Percentiles rank a stretch among this genome's conserved stretches.
Evolutionary conservation across 2,113 vertebrate genomes (phyloP).

Genomic region (Podocnemis expansa): DNA sequence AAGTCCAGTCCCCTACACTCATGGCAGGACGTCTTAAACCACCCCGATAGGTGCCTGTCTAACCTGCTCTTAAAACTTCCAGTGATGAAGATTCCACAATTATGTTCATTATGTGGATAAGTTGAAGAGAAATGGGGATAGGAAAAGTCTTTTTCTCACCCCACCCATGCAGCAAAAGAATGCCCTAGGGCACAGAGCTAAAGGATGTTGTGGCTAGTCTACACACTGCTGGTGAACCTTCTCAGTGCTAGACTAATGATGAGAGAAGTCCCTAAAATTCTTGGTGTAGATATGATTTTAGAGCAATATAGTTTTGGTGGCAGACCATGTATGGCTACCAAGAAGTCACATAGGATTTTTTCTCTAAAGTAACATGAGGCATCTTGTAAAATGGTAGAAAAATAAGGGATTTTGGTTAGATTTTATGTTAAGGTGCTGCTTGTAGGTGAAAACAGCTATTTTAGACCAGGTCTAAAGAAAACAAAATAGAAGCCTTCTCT

Average conservation of each 20-base stretch:
- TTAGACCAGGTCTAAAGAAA: not conserved
- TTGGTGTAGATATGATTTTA: not conserved
- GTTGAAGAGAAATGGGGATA: not conserved
- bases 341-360: not conserved
- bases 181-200: not conserved
- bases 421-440: not conserved
- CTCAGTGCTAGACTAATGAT: not conserved
- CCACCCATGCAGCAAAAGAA: not conserved
- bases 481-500: not conserved
- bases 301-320: not conserved
- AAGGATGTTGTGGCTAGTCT: accelerated
- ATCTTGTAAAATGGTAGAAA: not conserved
- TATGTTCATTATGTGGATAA: accelerated
- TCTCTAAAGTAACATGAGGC: not conserved
- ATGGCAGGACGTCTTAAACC: no score
- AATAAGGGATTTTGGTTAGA: not conserved
- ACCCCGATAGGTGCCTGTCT: no score
- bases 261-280: not conserved
- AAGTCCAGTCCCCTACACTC: no score
- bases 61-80: no score
- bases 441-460: not conserved
- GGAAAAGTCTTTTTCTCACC: not conserved
- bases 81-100: no score
- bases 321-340: no score
- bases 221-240: not conserved